Evolutionary conservation across 2,797 vertebrate species (phyloP).

Genomic region (Gymnopithys bicolor): DNA sequence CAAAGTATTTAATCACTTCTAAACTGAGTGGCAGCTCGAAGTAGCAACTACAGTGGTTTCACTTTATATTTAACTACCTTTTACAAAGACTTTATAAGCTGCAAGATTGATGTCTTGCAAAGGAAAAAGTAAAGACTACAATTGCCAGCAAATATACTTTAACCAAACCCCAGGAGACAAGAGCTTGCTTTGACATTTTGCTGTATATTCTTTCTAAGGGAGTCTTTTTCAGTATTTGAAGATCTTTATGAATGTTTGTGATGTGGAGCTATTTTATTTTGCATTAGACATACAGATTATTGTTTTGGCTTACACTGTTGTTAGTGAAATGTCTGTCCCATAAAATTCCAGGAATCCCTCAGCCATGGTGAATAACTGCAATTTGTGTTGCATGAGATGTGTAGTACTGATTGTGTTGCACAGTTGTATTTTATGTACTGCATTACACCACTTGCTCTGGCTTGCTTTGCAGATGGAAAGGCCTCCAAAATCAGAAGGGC

Average conservation of each 20-base stretch:
- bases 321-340: neutral
- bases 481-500: neutral
- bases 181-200: neutral
- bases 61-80: neutral
- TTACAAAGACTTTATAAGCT: neutral
- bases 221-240: neutral
- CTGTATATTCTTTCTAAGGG: neutral
- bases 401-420: neutral
- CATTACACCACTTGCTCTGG: neutral
- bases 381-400: neutral
- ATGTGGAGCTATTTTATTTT: neutral
- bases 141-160: neutral
- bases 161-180: neutral
- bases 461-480: neutral
- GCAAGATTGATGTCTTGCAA: neutral
- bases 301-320: neutral
- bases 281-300: neutral
- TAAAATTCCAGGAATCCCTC: neutral
- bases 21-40: neutral
- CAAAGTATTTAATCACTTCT: neutral
- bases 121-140: neutral
- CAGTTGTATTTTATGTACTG: neutral
- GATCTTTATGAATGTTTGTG: neutral
- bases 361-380: neutral
- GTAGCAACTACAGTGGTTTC: neutral